phyloP scores from a whole-genome alignment of 1,140 invertebrate genomes.

The Epicauta chinensis region DNA sequence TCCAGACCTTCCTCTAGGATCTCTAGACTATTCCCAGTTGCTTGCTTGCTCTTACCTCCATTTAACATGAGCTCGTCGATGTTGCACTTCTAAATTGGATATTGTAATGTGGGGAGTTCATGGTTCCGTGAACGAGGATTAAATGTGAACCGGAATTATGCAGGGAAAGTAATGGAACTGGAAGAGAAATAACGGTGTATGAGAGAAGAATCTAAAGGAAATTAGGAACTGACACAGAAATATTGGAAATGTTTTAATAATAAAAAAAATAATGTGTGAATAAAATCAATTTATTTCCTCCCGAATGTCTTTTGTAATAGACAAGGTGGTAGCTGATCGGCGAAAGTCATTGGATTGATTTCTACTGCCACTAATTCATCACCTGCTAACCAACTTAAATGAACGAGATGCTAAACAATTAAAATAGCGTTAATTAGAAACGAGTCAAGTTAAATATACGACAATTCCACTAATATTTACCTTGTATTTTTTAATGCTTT shows the following conservation, averaged over 20 bases:
- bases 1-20: no score
- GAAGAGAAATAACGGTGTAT: no score
- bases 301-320: slow-evolving; percentile 58
- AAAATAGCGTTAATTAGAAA: slow-evolving; percentile 11
- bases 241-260: no score
- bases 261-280: no score
- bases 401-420: slow-evolving; percentile 56
- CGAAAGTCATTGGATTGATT: slow-evolving; percentile 55
- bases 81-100: slow-evolving; percentile 1
- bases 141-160: no score
- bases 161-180: no score
- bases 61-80: slow-evolving; percentile 3
- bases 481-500: slow-evolving; percentile 20
- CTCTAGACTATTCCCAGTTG: no score
- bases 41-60: background rate
- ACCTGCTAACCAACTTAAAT: slow-evolving; percentile 50
- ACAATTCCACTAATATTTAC: slow-evolving; percentile 6
- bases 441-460: background rate
- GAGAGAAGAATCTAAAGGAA: no score
- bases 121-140: no score
- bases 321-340: slow-evolving; percentile 54
- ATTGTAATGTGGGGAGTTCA: no score
- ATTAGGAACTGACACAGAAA: no score
- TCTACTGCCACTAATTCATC: slow-evolving; percentile 62
- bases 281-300: slow-evolving; percentile 41